phyloP scores from a whole-genome alignment of 2,113 vertebrate species.

The Paralichthys olivaceus region DNA sequence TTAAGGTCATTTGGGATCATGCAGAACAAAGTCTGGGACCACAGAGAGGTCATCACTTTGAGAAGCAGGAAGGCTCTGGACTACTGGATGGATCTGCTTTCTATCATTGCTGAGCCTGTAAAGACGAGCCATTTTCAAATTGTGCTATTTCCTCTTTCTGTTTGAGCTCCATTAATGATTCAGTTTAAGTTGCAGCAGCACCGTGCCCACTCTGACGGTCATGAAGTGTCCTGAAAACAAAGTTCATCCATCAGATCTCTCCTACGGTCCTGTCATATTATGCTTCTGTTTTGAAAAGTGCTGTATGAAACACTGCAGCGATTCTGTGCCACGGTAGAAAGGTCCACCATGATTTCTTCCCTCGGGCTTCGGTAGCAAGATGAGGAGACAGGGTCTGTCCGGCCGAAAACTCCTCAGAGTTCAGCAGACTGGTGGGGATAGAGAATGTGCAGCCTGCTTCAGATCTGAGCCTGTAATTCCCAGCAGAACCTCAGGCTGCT shows the following conservation, averaged over 20 bases:
- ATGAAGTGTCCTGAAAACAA: background rate
- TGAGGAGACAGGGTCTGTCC: slow-evolving; percentile 20
- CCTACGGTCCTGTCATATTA: slow-evolving; percentile 10
- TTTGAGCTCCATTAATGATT: slow-evolving; percentile 58
- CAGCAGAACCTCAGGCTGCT: slow-evolving; percentile 66
- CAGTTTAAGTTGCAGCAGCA: slow-evolving; percentile 42
- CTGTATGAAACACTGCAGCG: slow-evolving; percentile 4
- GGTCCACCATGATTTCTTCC: slow-evolving; percentile 2
- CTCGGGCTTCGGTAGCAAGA: background rate
- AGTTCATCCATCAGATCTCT: slow-evolving; percentile 19
- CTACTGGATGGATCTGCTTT: slow-evolving; percentile 70
- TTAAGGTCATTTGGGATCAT: slow-evolving; percentile 56
- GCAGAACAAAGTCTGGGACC: slow-evolving; percentile 39
- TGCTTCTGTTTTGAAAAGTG: slow-evolving; percentile 12
- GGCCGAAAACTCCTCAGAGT: slow-evolving; percentile 42
- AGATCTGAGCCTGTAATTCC: slow-evolving; percentile 52
- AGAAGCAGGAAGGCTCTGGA: slow-evolving; percentile 46
- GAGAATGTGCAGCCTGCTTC: slow-evolving; percentile 39
- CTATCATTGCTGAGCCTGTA: slow-evolving; percentile 46
- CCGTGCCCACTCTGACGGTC: slow-evolving; percentile 24
- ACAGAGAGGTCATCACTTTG: slow-evolving; percentile 50
- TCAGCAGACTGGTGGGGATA: slow-evolving; percentile 17
- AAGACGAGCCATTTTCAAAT: slow-evolving; percentile 61
- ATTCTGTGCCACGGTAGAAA: background rate
- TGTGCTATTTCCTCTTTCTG: slow-evolving; percentile 54